Conservation (phyloP, 2,888 invertebrate species). For the Cremastinae sp. region DNA sequence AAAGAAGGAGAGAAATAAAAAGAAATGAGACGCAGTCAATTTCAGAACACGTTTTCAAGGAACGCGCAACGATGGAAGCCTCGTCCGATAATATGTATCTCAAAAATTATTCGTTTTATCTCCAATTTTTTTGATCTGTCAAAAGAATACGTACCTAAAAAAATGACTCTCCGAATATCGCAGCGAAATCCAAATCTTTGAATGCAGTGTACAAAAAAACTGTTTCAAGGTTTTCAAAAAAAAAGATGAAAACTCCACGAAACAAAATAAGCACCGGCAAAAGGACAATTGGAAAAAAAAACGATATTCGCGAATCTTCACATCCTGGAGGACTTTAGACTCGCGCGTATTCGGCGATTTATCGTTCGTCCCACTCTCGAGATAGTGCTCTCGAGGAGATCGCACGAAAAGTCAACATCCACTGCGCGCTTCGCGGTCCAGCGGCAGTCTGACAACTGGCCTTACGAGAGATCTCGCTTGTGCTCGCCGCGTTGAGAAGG, state of each 20-base stretch:
- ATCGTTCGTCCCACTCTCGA: conserved; percentile 32
- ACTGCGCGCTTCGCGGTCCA: conserved; percentile 74
- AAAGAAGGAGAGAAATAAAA: not conserved
- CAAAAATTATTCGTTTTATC: too few relatives aligned
- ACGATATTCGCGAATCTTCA: conserved; percentile 40
- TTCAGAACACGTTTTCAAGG: not conserved
- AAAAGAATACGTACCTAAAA: conserved; percentile 43
- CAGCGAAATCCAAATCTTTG: not conserved
- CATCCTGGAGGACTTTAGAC: conserved; percentile 42
- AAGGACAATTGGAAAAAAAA: conserved; percentile 13
- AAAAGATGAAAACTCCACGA: not conserved
- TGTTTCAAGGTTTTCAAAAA: conserved; percentile 9
- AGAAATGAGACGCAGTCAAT: not conserved
- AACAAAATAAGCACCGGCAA: not conserved
- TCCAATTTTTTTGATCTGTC: not conserved
- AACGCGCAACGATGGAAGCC: too few relatives aligned
- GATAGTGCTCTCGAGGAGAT: conserved; percentile 48
- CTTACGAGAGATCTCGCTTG: conserved; percentile 41
- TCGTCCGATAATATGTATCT: too few relatives aligned
- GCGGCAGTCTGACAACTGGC: conserved; percentile 76
- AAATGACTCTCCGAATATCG: conserved; percentile 2
- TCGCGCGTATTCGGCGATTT: conserved; percentile 29
- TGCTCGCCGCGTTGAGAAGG: conserved; percentile 53
- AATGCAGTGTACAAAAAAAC: not conserved
- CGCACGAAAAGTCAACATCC: conserved; percentile 60